Base-by-base conservation (phyloP, 2,113 vertebrate species). In the Syngnathus scovelli region DNA sequence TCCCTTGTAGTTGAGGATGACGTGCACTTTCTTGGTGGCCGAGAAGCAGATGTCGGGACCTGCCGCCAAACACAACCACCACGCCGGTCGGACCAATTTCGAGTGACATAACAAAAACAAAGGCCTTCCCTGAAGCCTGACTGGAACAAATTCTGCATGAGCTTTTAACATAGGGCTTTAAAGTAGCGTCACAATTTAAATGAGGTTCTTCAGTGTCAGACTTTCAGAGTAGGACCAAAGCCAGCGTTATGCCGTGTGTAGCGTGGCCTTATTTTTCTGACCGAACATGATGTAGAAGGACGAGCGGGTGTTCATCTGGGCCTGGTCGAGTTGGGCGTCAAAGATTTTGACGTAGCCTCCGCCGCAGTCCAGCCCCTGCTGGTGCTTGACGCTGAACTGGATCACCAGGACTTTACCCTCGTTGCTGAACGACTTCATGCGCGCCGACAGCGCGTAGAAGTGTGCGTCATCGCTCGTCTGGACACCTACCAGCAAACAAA, bases 1-100 rank as follows among this genome's bases (percentile, higher is more conserved):
- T 69, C 91, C 91, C 87, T 94, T 95, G 87, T 94, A 92, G 77
- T 92, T 90, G 72, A 95, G 88, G 75, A 96, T 95, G 39, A 95
- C 91, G 0, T 95, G 93, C 62, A 95, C 92, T 79, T 93, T 94
- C 85, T 91, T 94, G 48, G 91, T 90, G 75, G 92, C 92, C 74
- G 91, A 93, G 72, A 93, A 93, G 80, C 94, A 96, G 63, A 96
- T 95, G 78, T 95, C 94, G 7, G 94, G 93, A 23, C 94, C 93
- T 95, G 83, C 27, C 54, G 33, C n/a, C 6, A 43, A 13, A 62
- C 18, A 19, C n/a, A 41, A 41, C n/a, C 9, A 61, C n/a, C 21
- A 61, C n/a, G 3, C 41, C 41, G 11, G 41, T 43, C 11, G 41
- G 8, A 23, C 23, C 27, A 55, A 55, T 23, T 21, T 33, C 5